Base-by-base conservation (phyloP, 2,888 invertebrate genomes). In the Lasioglossum morio region DNA sequence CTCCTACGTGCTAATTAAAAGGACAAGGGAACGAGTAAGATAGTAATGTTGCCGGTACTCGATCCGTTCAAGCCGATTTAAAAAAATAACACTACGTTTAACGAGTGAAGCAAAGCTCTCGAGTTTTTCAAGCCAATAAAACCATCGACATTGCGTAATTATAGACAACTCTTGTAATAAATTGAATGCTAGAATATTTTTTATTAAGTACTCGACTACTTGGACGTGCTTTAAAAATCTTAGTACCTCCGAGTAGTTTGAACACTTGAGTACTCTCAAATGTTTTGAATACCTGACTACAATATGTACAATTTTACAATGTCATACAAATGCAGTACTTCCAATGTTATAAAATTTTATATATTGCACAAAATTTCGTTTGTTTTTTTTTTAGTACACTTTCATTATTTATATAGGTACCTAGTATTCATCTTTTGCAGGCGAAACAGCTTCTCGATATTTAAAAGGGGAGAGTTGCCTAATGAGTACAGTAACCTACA, bases 211-310 rank as follows among this genome's bases (percentile, higher is more conserved):
- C n/a, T 66, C 34, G 23, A 34, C 23, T 69, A 37, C 69, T 37
- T n/a, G 37, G 23, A 66, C 63, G 63, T 34, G 66, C 30, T 16
- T 66, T 30, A 0, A 34, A 34, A 8, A 34, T 19, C 19, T 66
- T 66, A 30, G 30, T 66, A 66, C 30, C 63, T 63, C 66, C 66
- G 69, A 37, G 37, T 69, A 69, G 10, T 19, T 69, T 69, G 37
- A 23, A 10, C n/a, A 69, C 16, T 66, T 69, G 4, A 69, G 8
- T 69, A 69, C 37, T 37, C 19, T 43, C 14, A 40, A 43, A 12
- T 40, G 12, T 14, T 40, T 70, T 14, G 1, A 40, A 40, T 12
- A 43, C 14, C 40, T n/a, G 3, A n/a, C 4, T 70, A 40, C 16
- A 48, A 48, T 48, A 19, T 48, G 48, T 48, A 48, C 8, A 7